Evolutionary conservation across 2,797 vertebrate species (phyloP), one percentile per base, ranked within the genome.

Genomic region (Premnoplex brunnescens): DNA sequence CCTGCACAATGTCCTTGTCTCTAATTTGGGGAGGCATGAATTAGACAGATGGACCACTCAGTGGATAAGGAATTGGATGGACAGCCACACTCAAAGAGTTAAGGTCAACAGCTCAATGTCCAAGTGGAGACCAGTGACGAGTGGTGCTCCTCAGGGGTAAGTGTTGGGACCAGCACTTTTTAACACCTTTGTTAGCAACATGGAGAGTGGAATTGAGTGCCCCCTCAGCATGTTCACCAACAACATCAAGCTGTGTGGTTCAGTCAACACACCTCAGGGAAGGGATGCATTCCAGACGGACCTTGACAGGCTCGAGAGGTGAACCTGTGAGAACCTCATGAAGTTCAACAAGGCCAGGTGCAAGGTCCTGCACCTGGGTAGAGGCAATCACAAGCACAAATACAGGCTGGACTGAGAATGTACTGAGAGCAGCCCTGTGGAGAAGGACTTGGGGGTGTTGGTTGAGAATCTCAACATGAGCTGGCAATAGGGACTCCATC

Each of bases 391-490:
- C 26, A 49, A 49, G 49, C 48, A 49, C 48, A 49, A 71, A 54
- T 49, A 49, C 49, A 27, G 26, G 26, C 49, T 49, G 15, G 14
- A 27, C 26, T 27, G 24, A 49, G 49, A 49, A 49, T 49, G 49
- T 5, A 49, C 14, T 49, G 26, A 27, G 49, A 49, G 26, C 26
- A 49, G 49, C 26, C 48, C 49, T 49, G 26, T 16, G 49, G 49
- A 49, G 49, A 49, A 49, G 14, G 14, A 27, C 49, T 16, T 49
- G 26, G 49, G 15, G 26, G 49, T 27, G 49, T 15, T 49, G 8
- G 26, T 27, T 49, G 48, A 49, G 14, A 49, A 27, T 30, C 13
- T 54, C 66, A 59, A 0, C 34, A 27, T 0, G 0, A 72, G 12
- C 46, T 59, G 22, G 30, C 0, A 2, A 2, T 54, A 59, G 36